phyloP scores from a whole-genome alignment of 1,140 invertebrate species.

The Caligus rogercresseyi region DNA sequence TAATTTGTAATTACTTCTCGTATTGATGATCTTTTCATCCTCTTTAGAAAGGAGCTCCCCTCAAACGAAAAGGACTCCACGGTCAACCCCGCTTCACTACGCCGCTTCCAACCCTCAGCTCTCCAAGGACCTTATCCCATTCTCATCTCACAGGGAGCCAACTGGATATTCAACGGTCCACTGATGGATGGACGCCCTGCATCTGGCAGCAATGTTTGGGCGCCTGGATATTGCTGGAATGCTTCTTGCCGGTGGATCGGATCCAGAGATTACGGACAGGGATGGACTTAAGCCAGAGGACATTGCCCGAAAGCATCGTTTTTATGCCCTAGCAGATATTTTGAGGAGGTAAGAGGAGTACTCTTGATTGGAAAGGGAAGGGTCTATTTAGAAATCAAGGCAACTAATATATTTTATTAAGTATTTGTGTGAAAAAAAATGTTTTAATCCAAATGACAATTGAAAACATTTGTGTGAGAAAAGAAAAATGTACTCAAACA shows the following conservation, averaged over 20 bases:
- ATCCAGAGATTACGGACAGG: not conserved
- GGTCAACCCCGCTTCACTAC: slow-evolving; percentile 14
- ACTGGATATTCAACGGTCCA: not conserved
- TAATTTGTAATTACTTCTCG: no score
- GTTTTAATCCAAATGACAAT: no score
- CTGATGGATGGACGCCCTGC: slow-evolving; percentile 9
- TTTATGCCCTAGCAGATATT: slow-evolving; percentile 4
- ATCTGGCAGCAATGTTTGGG: slow-evolving; percentile 9
- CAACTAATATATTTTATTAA: no score
- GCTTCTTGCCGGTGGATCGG: not conserved
- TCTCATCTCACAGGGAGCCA: not conserved
- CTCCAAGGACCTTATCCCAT: not conserved
- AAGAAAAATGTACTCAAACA: no score
- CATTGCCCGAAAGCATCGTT: not conserved
- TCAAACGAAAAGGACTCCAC: slow-evolving; percentile 2
- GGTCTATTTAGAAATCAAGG: no score
- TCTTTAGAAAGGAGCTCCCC: slow-evolving; percentile 5
- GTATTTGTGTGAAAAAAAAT: no score
- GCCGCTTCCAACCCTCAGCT: not conserved
- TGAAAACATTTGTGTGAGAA: no score
- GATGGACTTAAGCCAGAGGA: not conserved
- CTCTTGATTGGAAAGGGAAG: no score
- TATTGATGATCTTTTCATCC: no score
- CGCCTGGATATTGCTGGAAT: not conserved
- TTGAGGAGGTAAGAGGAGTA: slow-evolving; percentile 8